Percentiles rank a stretch among this genome's conserved stretches.
phyloP scores from a whole-genome alignment of 2,113 vertebrate species.

The Phoenicopterus ruber region DNA sequence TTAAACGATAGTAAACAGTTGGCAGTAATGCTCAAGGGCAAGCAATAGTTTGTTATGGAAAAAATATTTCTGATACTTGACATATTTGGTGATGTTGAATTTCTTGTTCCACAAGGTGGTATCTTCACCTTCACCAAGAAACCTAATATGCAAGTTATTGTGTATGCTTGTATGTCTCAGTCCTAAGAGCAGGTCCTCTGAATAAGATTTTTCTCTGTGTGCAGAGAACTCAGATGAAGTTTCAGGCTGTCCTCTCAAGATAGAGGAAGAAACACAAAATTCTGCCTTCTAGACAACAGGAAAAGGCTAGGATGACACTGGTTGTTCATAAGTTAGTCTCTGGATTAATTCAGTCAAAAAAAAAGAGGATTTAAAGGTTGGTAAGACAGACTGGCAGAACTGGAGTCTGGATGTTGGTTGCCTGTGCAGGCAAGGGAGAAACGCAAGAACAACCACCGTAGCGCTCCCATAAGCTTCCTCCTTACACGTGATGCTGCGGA shows the following conservation, averaged over 20 bases:
- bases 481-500: rapidly evolving
- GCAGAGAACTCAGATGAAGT: not conserved
- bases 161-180: not conserved
- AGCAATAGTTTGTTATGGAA: not conserved
- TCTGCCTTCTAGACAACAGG: not conserved
- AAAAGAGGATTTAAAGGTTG: not conserved
- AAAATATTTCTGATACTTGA: not conserved
- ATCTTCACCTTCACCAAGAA: not conserved
- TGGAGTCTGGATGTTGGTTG: not conserved
- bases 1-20: not conserved
- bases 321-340: not conserved
- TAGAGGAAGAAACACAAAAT: not conserved
- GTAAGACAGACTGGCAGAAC: not conserved
- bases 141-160: not conserved
- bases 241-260: not conserved
- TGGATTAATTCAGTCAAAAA: not conserved
- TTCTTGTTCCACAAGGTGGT: not conserved
- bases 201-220: not conserved
- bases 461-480: not conserved
- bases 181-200: not conserved
- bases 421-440: not conserved
- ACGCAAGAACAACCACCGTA: not conserved
- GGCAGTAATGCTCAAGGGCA: not conserved
- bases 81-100: not conserved
- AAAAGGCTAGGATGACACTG: not conserved